Conservation (phyloP, 2,888 invertebrate genomes). For the Vanessa cardui region DNA sequence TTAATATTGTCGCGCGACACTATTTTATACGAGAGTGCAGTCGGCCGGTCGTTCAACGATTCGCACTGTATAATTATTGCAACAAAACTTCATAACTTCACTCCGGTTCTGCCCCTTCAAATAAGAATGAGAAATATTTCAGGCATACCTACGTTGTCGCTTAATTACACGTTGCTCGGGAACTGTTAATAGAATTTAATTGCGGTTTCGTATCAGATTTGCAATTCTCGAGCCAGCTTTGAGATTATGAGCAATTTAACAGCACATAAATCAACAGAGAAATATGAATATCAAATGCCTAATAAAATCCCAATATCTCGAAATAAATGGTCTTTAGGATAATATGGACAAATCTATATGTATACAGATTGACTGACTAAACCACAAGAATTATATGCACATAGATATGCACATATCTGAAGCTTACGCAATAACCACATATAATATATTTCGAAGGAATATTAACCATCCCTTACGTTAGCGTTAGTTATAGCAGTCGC, state of each 20-base stretch:
- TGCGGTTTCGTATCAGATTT: constrained; percentile 53
- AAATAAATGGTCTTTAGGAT: constrained; percentile 20
- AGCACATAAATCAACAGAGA: constrained; percentile 38
- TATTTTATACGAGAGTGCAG: constrained; percentile 55
- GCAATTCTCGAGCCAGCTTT: constrained; percentile 35
- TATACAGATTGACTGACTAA: too few species aligned
- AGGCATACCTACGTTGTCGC: constrained; percentile 64
- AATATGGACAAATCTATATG: too few species aligned
- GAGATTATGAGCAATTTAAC: constrained; percentile 39
- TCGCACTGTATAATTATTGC: constrained; percentile 68
- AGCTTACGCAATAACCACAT: too few species aligned
- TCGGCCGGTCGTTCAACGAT: constrained; percentile 48
- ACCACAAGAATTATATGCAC: too few species aligned
- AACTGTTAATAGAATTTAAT: constrained; percentile 79
- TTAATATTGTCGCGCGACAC: constrained; percentile 65
- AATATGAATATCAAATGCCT: constrained; percentile 45
- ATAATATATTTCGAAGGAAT: too few species aligned
- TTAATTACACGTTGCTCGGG: constrained; percentile 71
- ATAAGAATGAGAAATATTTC: constrained; percentile 77
- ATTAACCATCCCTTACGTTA: too few species aligned
- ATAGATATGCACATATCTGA: too few species aligned
- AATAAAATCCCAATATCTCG: constrained; percentile 30
- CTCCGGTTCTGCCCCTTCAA: constrained; percentile 55
- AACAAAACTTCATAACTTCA: constrained; percentile 70
- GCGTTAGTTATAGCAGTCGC: too few species aligned